A percentile compares a stretch with the other conserved stretches of the same genome.
phyloP scores from a whole-genome alignment of 2,888 invertebrate genomes.

The Prosopocoilus inquinatus region DNA sequence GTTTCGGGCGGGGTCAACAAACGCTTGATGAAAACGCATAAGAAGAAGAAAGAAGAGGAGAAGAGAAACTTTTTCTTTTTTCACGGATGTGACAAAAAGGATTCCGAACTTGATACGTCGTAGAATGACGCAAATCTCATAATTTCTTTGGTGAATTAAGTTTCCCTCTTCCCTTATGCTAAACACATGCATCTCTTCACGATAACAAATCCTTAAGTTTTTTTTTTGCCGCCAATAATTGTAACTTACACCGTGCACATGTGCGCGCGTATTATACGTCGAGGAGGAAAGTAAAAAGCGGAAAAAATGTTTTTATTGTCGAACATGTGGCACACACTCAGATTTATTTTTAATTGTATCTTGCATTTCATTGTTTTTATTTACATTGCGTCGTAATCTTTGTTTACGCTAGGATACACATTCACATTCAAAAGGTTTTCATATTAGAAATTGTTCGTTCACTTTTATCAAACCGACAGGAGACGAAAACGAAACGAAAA shows the following conservation, averaged over 20 bases:
- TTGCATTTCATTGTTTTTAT: conserved; percentile 13
- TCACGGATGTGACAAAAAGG: neutral
- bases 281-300: conserved; percentile 4
- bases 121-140: conserved; percentile 17
- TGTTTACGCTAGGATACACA: neutral
- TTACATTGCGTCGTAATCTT: conserved; percentile 9
- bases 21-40: neutral
- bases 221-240: conserved; percentile 16
- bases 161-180: conserved; percentile 27
- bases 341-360: conserved; percentile 34
- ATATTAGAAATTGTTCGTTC: no score
- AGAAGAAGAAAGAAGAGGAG: neutral
- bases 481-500: no score
- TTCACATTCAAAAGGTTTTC: no score
- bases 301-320: conserved; percentile 10
- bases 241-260: conserved; percentile 20
- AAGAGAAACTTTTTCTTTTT: neutral
- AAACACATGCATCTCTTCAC: conserved; percentile 19
- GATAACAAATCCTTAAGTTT: conserved; percentile 7
- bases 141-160: conserved; percentile 13
- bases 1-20: neutral
- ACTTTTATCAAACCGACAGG: no score
- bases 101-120: conserved; percentile 2
- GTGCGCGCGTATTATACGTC: conserved; percentile 2
- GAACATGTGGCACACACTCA: conserved; percentile 31